Evolutionary conservation across 1,140 invertebrate genomes (phyloP).

Genomic region (Caenorhabditis latens): DNA sequence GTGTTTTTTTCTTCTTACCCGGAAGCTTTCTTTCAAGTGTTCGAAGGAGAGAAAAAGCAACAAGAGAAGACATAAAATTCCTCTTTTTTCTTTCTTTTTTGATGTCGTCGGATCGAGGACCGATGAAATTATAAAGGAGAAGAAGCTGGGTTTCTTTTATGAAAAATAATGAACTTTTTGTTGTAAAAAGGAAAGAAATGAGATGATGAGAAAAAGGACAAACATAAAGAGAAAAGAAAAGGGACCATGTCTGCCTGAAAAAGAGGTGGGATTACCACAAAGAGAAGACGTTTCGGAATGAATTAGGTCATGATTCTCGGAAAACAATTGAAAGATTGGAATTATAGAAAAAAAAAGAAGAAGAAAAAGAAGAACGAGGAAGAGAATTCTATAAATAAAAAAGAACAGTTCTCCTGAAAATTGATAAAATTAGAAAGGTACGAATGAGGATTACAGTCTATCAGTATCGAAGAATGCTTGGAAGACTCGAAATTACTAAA

Average conservation of each 20-base stretch:
- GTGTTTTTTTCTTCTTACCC: neutral
- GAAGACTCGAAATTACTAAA: too few relatives aligned
- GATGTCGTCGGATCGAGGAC: neutral
- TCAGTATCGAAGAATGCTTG: too few relatives aligned
- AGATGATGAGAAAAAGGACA: neutral
- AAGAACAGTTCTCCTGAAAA: too few relatives aligned
- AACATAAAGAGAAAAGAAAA: neutral
- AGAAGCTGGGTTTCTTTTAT: neutral
- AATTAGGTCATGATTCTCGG: neutral
- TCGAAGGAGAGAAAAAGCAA: neutral
- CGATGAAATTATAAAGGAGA: neutral
- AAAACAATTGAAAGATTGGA: constrained; percentile 28
- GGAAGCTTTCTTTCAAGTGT: neutral
- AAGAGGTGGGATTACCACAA: constrained; percentile 22
- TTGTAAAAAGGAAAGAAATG: neutral
- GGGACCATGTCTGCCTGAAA: neutral
- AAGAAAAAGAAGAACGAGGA: too few relatives aligned
- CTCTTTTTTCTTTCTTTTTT: neutral
- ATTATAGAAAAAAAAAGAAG: neutral
- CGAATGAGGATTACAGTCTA: too few relatives aligned
- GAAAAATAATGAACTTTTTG: neutral
- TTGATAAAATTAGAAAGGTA: too few relatives aligned
- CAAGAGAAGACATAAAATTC: constrained; percentile 17
- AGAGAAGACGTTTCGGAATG: neutral
- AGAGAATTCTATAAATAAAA: neutral